phyloP scores from a whole-genome alignment of 2,797 vertebrate species.

The Falco columbarius region DNA sequence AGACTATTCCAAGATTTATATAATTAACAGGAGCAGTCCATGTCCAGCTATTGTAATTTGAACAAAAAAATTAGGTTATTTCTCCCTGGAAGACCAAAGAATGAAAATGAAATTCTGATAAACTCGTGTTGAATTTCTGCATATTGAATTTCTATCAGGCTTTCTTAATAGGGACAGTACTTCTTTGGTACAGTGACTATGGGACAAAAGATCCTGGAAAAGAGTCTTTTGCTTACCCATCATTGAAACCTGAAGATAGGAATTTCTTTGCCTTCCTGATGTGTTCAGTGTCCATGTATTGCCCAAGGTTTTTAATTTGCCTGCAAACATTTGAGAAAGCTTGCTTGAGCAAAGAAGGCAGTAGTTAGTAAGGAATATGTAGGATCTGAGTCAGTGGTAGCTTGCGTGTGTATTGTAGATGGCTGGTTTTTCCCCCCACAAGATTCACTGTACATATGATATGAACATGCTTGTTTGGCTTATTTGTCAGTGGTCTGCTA shows the following conservation, averaged over 20 bases:
- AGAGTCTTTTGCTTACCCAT: not conserved
- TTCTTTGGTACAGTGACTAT: not conserved
- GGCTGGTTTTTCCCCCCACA: rapidly evolving
- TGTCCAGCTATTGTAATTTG: not conserved
- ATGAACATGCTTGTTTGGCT: not conserved
- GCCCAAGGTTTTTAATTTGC: not conserved
- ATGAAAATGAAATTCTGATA: not conserved
- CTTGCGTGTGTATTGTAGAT: not conserved
- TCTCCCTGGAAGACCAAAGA: not conserved
- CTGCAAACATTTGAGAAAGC: not conserved
- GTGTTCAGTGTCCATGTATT: not conserved
- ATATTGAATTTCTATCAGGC: not conserved
- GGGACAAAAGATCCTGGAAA: not conserved
- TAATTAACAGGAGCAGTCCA: not conserved
- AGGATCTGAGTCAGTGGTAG: not conserved
- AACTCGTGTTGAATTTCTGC: not conserved
- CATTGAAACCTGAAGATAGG: not conserved
- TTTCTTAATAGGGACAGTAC: not conserved
- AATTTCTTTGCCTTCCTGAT: not conserved
- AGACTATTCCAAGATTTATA: not conserved
- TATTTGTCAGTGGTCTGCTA: not conserved
- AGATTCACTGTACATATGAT: not conserved
- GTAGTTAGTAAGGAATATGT: not conserved
- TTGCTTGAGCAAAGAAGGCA: not conserved
- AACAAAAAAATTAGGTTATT: not conserved